Evolutionary conservation across 1,140 invertebrate species (phyloP), one percentile per base, ranked within the genome.

Genomic region (Laodelphax striatellus): DNA sequence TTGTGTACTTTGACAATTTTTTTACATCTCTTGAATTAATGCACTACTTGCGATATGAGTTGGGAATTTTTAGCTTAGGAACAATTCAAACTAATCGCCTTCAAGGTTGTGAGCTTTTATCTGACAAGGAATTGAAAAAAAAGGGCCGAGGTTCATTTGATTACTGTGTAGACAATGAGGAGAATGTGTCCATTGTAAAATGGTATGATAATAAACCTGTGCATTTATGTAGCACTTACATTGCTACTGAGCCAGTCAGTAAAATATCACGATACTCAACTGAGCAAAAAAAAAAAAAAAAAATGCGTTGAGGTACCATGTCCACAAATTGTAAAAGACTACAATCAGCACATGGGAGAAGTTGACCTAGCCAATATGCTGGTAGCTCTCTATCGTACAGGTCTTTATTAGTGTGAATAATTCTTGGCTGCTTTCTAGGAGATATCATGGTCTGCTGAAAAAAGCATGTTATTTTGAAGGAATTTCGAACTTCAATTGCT

Each of bases 291-390:
- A 52, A 55, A 57, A 54, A 44, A 46, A 43, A 70, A 69, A 54
- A 52, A 55, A 58, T 63, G 63, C 60, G 62, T 73, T 5, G 68
- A 71, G 54, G 69, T 77, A 38, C 14, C 63, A 44, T 69, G 73
- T 60, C 73, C 71, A 46, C 65, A 68, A 63, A 68, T 74, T 57
- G 70, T 77, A 5, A 68, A 68, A 58, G 62, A 69, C 52, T 77
- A 76, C 64, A 77, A 75, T 64, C 63, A 65, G 44, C 65, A 70
- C 54, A 71, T 71, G 67, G 70, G 67, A 55, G 69, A 67, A 38
- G 70, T 71, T 17, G 71, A 72, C 63, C 66, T 76, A 52, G 70
- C 70, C 61, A 75, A 77, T 68, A 73, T 70, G 60, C 70, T 76
- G 65, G 68, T 75, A 62, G 69, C 69, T 54, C 68, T 72, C 57